Evolutionary conservation across 2,888 invertebrate species (phyloP).

Genomic region (Drosophila hawaiiensis): DNA sequence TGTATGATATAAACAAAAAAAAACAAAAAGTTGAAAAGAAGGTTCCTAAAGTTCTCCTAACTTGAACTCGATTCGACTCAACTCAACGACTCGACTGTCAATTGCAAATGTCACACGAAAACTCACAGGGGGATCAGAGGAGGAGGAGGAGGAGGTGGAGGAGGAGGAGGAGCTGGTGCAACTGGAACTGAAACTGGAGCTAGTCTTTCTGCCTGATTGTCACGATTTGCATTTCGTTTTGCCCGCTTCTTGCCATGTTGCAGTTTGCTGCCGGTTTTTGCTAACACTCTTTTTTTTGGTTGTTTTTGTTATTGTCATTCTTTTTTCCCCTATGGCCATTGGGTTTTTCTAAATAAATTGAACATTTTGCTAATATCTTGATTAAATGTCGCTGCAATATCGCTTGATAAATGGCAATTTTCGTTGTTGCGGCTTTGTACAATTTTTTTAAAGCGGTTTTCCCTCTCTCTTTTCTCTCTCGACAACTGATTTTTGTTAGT

Average conservation of each 20-base stretch:
- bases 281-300: conserved; percentile 18
- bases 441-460: conserved; percentile 15
- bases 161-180: conserved; percentile 19
- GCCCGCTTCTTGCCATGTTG: conserved; percentile 43
- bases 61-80: conserved; percentile 58
- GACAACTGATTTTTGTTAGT: conserved; percentile 1
- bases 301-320: conserved; percentile 31
- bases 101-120: conserved; percentile 77
- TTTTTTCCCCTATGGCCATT: conserved; percentile 21
- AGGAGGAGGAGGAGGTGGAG: not conserved
- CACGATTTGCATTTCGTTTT: conserved; percentile 74
- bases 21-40: conserved; percentile 39
- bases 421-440: conserved; percentile 39
- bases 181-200: conserved; percentile 26
- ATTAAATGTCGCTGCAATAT: conserved; percentile 69
- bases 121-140: conserved; percentile 29
- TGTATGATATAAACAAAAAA: not conserved
- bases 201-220: conserved; percentile 73
- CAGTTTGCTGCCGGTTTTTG: conserved; percentile 26
- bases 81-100: conserved; percentile 72
- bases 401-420: conserved; percentile 67
- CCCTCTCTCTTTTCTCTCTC: not conserved
- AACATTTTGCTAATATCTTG: conserved; percentile 76
- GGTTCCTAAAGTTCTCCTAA: conserved; percentile 43
- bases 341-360: conserved; percentile 71